phyloP scores from a whole-genome alignment of 1,140 invertebrate genomes.

The Chelonus insularis region DNA sequence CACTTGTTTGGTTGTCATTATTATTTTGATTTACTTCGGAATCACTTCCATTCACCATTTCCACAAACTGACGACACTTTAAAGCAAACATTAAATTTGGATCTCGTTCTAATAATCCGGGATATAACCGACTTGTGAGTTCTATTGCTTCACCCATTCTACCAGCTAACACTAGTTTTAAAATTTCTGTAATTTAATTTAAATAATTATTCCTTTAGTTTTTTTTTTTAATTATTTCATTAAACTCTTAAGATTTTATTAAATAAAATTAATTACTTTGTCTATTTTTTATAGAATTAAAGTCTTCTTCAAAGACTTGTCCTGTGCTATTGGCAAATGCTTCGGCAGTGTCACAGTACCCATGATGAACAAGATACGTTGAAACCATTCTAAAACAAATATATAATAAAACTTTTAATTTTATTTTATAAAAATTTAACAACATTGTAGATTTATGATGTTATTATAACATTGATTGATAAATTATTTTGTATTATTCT shows the following conservation, averaged over 20 bases:
- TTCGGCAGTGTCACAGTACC: slow-evolving; percentile 94
- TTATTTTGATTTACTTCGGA: slow-evolving; percentile 65
- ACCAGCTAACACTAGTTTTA: slow-evolving; percentile 88
- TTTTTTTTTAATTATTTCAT: slow-evolving; percentile 13
- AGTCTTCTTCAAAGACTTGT: slow-evolving; percentile 89
- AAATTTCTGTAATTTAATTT: slow-evolving; percentile 75
- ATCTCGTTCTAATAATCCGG: slow-evolving; percentile 86
- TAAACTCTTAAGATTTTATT: not conserved
- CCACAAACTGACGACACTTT: slow-evolving; percentile 97
- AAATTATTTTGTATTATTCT: slow-evolving; percentile 1
- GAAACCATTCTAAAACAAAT: slow-evolving; percentile 93
- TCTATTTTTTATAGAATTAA: slow-evolving; percentile 94
- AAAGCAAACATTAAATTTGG: slow-evolving; percentile 90
- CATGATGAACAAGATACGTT: slow-evolving; percentile 96
- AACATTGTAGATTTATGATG: too few relatives aligned
- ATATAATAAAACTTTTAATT: slow-evolving; percentile 20
- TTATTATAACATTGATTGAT: too few relatives aligned
- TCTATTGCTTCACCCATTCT: slow-evolving; percentile 95
- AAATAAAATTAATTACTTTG: slow-evolving; percentile 74
- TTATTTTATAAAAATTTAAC: too few relatives aligned
- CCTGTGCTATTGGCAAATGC: slow-evolving; percentile 91
- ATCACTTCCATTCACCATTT: slow-evolving; percentile 88
- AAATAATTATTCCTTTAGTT: slow-evolving; percentile 7
- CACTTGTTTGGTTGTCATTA: slow-evolving; percentile 68
- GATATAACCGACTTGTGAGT: slow-evolving; percentile 84